phyloP scores from a whole-genome alignment of 2,113 vertebrate genomes.

The Lichenostomus cassidix region DNA sequence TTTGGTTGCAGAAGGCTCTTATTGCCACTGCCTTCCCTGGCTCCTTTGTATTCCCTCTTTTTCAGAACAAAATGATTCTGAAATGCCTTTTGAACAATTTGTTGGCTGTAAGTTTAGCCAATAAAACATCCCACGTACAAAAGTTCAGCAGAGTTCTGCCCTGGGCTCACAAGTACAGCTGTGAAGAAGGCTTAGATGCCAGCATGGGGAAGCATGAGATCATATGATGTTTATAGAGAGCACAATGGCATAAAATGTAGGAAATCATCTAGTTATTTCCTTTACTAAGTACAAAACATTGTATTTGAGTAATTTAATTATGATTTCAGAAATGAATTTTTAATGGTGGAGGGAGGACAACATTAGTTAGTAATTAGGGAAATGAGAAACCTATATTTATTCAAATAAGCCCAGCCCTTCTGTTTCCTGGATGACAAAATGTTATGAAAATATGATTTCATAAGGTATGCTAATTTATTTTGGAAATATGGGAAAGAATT shows the following conservation, averaged over 20 bases:
- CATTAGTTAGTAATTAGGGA: slow-evolving; percentile 64
- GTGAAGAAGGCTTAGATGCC: not conserved
- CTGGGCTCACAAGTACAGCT: not conserved
- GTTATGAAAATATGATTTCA: slow-evolving; percentile 55
- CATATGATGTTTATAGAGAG: slow-evolving; percentile 25
- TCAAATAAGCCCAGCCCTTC: slow-evolving; percentile 44
- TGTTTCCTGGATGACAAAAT: slow-evolving; percentile 50
- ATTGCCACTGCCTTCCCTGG: not conserved
- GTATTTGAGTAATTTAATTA: slow-evolving; percentile 67
- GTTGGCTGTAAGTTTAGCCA: not conserved
- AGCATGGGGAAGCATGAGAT: not conserved
- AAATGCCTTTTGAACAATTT: not conserved
- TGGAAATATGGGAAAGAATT: not conserved
- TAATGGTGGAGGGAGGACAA: slow-evolving; percentile 32
- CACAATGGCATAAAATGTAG: slow-evolving; percentile 19
- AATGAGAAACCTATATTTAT: slow-evolving; percentile 58
- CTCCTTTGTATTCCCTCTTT: fast-evolving
- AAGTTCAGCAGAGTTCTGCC: not conserved
- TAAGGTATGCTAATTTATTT: slow-evolving; percentile 5
- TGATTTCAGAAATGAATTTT: slow-evolving; percentile 56
- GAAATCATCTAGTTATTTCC: slow-evolving; percentile 57
- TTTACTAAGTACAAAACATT: slow-evolving; percentile 40
- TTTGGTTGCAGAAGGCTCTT: not conserved
- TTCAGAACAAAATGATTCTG: not conserved
- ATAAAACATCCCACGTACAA: not conserved